Base-by-base conservation (phyloP, 37 sponge, comb jelly and placozoan genomes). In the Ianthella basta region DNA sequence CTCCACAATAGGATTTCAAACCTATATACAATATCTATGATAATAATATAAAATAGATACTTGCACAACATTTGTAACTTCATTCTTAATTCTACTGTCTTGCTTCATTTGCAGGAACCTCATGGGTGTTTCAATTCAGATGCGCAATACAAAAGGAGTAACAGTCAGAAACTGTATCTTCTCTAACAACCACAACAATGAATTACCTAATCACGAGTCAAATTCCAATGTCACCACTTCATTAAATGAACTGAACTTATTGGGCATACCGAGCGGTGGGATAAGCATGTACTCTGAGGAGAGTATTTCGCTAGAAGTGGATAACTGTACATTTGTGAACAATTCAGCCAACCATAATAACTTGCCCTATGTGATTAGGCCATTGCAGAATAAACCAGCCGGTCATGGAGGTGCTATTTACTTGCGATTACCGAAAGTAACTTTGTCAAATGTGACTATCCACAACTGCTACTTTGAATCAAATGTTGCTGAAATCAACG, bases 121-220 rank as follows among this genome's bases (percentile, higher is more conserved):
- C 39, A 89, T 83, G 0, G 81, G 85, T 15, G 90, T 91, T 0
- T 87, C 82, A 23, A 41, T 89, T 34, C 87, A 87, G 15, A 65
- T 85, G 40, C 32, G 37, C 21, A 38, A 67, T 13, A 0, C 57
- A 10, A 75, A 40, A 1, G 37, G 30, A 12, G 37, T 72, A 13
- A 14, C 39, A 34, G 83, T 93, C 35, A 37, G 60, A 12, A 84
- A 89, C 41, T 93, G 93, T 78, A 44, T 36, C 25, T 72, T 72
- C 36, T 37, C 33, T 12, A 32, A 15, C 39, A 72, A 72, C 36
- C 4, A 37, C 38, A 72, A 72, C 39, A 23, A 32, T 19, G 20
- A 37, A 23, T 29, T 40, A 29, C 8, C 33, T 14, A 15, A 32
- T 10, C 39, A 5, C 40, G 40, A 13, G 14, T n/a, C n/a, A n/a